Evolutionary conservation across 2,113 vertebrate species (phyloP), one percentile per base, ranked within the genome.

Genomic region (Nyctibius bracteatus): DNA sequence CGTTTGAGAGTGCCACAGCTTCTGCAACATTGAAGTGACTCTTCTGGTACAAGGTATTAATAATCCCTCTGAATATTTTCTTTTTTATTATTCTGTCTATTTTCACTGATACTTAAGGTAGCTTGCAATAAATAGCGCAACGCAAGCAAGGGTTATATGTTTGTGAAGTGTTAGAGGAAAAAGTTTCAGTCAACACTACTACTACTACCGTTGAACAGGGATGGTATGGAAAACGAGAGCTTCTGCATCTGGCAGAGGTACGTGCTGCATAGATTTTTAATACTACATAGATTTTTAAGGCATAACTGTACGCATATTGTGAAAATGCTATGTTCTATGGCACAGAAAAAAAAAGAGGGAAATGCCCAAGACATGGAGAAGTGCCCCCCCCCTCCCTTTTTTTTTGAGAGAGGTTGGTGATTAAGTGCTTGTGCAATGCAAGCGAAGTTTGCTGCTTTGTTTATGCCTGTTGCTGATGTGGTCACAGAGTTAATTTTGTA

Each of bases 361-460:
- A 74, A 51, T 51, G 5, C 21, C n/a, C 33, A 17, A 10, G 59
- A 83, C 67, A 75, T 24, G 7, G 13, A 43, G 54, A 81, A 90
- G 31, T 78, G 18, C 6, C 27, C 33, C 6, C 2, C 30, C 3
- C 8, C 3, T 0, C 0, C 2, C 41, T 58, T 15, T 58, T 44
- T 73, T 46, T 37, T 46, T n/a, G 41, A 62, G 49, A 2, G 8
- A 22, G 12, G 14, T n/a, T n/a, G n/a, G n/a, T 47, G 86, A 87
- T 79, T 82, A 77, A 78, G 88, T 79, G 8, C 0, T 47, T 72
- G 44, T 61, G 41, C 83, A 52, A 17, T 30, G 28, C 37, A 46
- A 59, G 44, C 24, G 37, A 44, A 66, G 47, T 61, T 92, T 91
- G 58, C 88, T 62, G 58, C 81, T 95, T 93, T 95, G 79, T 92